Percentiles rank a stretch among this genome's conserved stretches.
These are phyloP conservation scores for Schrankia costaestrigalis DNA, from an alignment of 2,888 invertebrate genomes.

Conservation along the genomic window DNA sequence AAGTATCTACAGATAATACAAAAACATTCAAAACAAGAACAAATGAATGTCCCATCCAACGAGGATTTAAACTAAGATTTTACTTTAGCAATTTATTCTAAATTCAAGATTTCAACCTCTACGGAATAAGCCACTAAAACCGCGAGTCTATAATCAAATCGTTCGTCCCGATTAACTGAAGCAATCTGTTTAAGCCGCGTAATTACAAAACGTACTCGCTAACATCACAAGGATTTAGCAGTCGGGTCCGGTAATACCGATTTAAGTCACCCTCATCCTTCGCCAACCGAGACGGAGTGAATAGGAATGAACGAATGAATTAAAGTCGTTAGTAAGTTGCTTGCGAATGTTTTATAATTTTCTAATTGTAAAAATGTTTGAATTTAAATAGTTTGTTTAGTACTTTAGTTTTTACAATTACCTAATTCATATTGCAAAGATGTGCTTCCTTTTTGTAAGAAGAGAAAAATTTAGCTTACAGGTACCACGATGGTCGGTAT, in stretches of 20 bases:
- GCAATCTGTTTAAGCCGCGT: constrained; percentile 60
- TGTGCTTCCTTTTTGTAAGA: too few species aligned
- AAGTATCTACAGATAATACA: too few species aligned
- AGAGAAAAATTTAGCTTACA: too few species aligned
- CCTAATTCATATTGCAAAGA: too few species aligned
- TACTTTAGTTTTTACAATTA: too few species aligned
- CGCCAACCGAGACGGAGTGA: constrained; percentile 43
- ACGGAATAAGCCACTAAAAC: constrained; percentile 22
- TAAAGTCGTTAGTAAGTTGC: constrained; percentile 48
- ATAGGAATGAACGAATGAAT: constrained; percentile 63
- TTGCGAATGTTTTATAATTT: constrained; percentile 33
- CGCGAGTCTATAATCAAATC: constrained; percentile 43
- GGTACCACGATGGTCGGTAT: too few species aligned
- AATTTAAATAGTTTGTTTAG: constrained; percentile 19
- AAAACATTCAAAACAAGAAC: too few species aligned
- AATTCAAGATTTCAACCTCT: not conserved
- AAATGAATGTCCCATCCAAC: too few species aligned
- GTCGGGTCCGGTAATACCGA: constrained; percentile 48
- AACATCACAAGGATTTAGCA: constrained; percentile 57
- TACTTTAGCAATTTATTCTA: constrained; percentile 1
- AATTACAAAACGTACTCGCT: constrained; percentile 65
- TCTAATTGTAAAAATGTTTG: constrained; percentile 53
- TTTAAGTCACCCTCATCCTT: constrained; percentile 49
- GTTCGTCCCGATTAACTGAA: constrained; percentile 47
- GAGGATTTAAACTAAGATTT: too few species aligned